Evolutionary conservation across 2,888 invertebrate species (phyloP), one percentile per base, ranked within the genome.

Genomic region (Heliconius hortense): DNA sequence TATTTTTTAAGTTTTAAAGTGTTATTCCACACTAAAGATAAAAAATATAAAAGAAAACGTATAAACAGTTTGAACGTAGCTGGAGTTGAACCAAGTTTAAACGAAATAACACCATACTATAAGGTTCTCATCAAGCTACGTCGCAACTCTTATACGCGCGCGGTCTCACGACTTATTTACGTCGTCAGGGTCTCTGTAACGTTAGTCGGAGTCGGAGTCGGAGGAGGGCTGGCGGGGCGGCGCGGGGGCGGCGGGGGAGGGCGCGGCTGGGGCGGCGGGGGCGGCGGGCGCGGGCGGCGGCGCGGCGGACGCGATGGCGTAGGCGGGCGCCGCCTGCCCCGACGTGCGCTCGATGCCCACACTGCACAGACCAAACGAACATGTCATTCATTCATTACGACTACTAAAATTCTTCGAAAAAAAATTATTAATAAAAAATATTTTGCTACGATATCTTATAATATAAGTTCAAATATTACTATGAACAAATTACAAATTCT

Each of bases 281-380:
- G 85, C 73, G 35, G 80, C 82, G 72, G 84, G 79, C 76, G 80
- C 78, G 74, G 82, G 71, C 71, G 85, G 72, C 8, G 80, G 82
- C 71, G 84, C 79, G 76, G 80, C 76, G 64, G 88, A 86, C 21
- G 90, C 89, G 76, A 89, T 83, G 77, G 91, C 85, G 87, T 92
- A 93, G 74, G 92, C 91, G 66, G 92, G 89, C 83, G 90, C 89
- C 73, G 89, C 74, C 81, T 84, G 84, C 2, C 92, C 92, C 72
- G 89, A 84, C 76, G 97, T 97, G 86, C 97, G 97, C 89, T 98
- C 98, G 89, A 98, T 98, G 84, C 97, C 98, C 86, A 98, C 98
- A 86, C 93, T 93, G 88, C 63, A 24, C 68, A 11, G 48, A 31
- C 4, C 43, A 4, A 1, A 28, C 63, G n/a, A 11, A 53, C 28